Percentiles rank a stretch among this genome's conserved stretches.
Evolutionary conservation across 2,888 invertebrate genomes (phyloP).

Genomic region (Eudemis profundana): DNA sequence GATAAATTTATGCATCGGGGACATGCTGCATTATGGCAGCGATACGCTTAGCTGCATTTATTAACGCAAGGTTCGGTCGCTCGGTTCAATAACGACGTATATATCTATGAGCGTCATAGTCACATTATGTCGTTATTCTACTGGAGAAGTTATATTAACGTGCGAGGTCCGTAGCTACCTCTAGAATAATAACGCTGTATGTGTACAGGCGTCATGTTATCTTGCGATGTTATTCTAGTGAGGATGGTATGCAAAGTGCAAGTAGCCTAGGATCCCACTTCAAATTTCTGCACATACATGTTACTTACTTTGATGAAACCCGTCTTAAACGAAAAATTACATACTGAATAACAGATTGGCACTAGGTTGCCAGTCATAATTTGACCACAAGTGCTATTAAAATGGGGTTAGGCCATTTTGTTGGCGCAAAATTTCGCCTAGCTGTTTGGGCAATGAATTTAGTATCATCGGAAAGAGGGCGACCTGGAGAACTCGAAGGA

Average conservation of each 20-base stretch:
- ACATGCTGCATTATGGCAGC: conserved; percentile 48
- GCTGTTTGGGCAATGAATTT: too few relatives aligned
- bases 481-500: too few relatives aligned
- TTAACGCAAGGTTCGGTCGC: conserved; percentile 26
- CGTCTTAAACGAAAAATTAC: too few relatives aligned
- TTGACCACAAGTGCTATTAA: too few relatives aligned
- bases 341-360: too few relatives aligned
- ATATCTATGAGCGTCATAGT: background rate
- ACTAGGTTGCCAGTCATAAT: too few relatives aligned
- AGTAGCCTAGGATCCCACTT: too few relatives aligned
- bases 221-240: conserved; percentile 5
- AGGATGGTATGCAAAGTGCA: conserved; percentile 21
- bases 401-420: too few relatives aligned
- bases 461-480: too few relatives aligned
- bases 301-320: too few relatives aligned
- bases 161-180: background rate
- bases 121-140: conserved; percentile 8
- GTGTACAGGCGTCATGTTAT: background rate
- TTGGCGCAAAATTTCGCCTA: too few relatives aligned
- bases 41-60: conserved; percentile 52
- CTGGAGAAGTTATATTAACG: background rate
- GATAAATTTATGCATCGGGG: conserved; percentile 68
- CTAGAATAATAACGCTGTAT: background rate
- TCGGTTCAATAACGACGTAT: background rate
- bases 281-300: too few relatives aligned